Base-by-base conservation (phyloP, 2,888 invertebrate species). In the Coelopa pilipes region DNA sequence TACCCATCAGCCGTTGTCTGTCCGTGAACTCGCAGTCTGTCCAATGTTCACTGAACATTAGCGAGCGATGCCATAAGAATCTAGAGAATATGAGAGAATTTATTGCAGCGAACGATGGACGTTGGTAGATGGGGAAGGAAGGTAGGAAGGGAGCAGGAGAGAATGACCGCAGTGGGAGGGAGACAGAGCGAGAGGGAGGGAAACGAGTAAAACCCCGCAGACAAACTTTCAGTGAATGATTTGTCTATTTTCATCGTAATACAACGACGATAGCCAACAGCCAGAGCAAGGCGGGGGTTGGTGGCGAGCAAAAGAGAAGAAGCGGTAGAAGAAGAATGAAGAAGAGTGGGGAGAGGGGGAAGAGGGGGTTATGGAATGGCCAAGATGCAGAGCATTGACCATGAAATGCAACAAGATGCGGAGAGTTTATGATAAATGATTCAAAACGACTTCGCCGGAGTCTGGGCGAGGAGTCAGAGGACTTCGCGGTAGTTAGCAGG, bases 381-480 rank as follows among this genome's bases (percentile, higher is more conserved):
- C 24, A 21, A 12, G 21, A 12, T 59, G 17, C 34, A 62, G 62
- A 24, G 62, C 62, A 62, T 45, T 62, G 62, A 62, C 62, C 62
- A 62, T 62, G 62, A 62, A 62, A 34, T 62, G 62, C 62, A 45
- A 60, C 34, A 60, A 60, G 60, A 34, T 62, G 62, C 62, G n/a
- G 62, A 21, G 62, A n/a, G 34, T 62, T 62, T 62, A 62, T 62
- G 62, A 62, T 62, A 62, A 62, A 62, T 62, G 62, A 62, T 62
- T 62, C 10, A 62, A 62, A 34, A 62, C 34, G 21, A 62, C 62
- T 62, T 62, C 19, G 19, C 4, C 34, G 34, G 34, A 34, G 34
- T 34, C 34, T 34, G 34, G 7, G 34, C 34, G 34, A 34, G 34
- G 34, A 34, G 34, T 34, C 7, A 7, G 34, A 34, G 34, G 34